These are phyloP conservation scores for Diabrotica virgifera DNA, from an alignment of 1,140 invertebrate genomes.

Conservation along the genomic window DNA sequence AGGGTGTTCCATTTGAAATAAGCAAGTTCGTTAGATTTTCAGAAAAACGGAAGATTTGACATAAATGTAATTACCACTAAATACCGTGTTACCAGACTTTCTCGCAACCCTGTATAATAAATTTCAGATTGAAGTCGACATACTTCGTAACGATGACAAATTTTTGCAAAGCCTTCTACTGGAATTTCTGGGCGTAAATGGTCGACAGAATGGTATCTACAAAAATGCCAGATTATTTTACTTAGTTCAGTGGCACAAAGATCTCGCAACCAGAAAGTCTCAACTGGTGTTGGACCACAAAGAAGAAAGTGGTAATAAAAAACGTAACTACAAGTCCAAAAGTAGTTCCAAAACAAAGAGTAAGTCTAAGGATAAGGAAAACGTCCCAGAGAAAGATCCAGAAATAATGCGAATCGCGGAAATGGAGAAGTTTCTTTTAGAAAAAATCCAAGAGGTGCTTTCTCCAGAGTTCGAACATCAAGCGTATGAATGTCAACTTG, in stretches of 20 bases:
- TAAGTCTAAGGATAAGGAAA: slow-evolving; percentile 49
- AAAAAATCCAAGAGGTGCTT: slow-evolving; percentile 69
- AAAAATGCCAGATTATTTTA: slow-evolving; percentile 92
- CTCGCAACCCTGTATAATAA: too few species aligned
- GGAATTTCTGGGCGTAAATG: slow-evolving; percentile 93
- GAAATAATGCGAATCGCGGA: slow-evolving; percentile 78
- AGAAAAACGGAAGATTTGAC: too few species aligned
- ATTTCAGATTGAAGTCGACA: slow-evolving; percentile 53
- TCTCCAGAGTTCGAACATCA: slow-evolving; percentile 66
- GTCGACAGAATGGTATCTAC: slow-evolving; percentile 84
- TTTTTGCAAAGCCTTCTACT: slow-evolving; percentile 92
- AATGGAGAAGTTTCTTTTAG: slow-evolving; percentile 79
- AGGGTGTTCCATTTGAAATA: too few species aligned
- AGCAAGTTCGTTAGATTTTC: too few species aligned
- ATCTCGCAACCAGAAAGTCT: slow-evolving; percentile 77
- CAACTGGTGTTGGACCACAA: slow-evolving; percentile 55
- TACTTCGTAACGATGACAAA: slow-evolving; percentile 79
- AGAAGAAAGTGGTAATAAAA: slow-evolving; percentile 43
- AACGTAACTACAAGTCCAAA: slow-evolving; percentile 57
- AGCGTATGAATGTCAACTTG: slow-evolving; percentile 86
- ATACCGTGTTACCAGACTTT: too few species aligned
- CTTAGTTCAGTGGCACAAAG: slow-evolving; percentile 95
- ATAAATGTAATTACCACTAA: too few species aligned
- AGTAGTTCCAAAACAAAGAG: slow-evolving; percentile 45
- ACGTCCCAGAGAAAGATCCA: slow-evolving; percentile 61